These are phyloP conservation scores for Lanistes nyassanus DNA, from an alignment of 1,140 invertebrate genomes.

Conservation along the genomic window DNA sequence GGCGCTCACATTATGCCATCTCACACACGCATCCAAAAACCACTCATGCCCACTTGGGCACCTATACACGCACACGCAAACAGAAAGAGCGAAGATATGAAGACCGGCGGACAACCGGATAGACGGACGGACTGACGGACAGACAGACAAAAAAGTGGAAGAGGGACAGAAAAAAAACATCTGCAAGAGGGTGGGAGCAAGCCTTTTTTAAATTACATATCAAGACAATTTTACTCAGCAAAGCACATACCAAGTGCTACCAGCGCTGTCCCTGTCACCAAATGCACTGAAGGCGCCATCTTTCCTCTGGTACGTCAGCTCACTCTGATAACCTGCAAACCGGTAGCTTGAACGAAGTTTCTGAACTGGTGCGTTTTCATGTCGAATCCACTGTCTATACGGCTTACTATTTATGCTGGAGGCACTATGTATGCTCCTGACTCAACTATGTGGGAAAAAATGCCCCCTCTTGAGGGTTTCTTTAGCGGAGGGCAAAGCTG, in stretches of 20 bases:
- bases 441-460: too few species aligned
- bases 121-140: too few species aligned
- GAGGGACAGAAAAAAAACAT: too few species aligned
- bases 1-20: neutral
- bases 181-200: too few species aligned
- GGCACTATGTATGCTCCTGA: too few species aligned
- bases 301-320: slow-evolving; percentile 86
- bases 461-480: too few species aligned
- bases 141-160: neutral
- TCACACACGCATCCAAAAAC: neutral
- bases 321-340: slow-evolving; percentile 83
- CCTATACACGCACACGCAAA: too few species aligned
- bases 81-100: neutral
- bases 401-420: too few species aligned
- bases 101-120: slow-evolving; percentile 5
- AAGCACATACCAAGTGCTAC: slow-evolving; percentile 88
- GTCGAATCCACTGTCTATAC: too few species aligned
- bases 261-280: slow-evolving; percentile 79
- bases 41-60: neutral
- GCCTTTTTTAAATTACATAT: neutral
- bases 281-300: slow-evolving; percentile 97
- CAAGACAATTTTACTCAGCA: neutral
- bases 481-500: neutral
- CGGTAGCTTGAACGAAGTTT: too few species aligned
- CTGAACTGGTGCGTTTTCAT: too few species aligned